Percentiles rank a stretch among this genome's conserved stretches.
Conservation (phyloP, 1,140 invertebrate genomes). For the Drosophila seguyi region DNA sequence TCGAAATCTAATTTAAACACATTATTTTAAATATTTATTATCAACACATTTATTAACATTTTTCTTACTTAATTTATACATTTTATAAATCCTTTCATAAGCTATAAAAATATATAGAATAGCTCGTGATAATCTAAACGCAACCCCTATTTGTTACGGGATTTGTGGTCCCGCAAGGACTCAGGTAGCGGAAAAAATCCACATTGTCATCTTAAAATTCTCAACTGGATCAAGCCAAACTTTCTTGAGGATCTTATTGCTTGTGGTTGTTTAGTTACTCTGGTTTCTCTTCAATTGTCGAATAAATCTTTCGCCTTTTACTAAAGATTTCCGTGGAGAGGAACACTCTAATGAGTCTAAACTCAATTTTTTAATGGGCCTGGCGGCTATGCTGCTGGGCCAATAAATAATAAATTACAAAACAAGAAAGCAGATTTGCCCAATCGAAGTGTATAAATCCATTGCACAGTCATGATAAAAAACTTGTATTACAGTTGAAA, state of each 20-base stretch:
- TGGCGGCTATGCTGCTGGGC: conserved; percentile 9
- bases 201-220: neutral
- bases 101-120: too few species aligned
- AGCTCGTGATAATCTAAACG: neutral
- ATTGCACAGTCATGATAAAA: too few species aligned
- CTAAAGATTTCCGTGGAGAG: conserved; percentile 86
- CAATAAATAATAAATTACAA: neutral
- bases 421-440: neutral
- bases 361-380: conserved; percentile 21
- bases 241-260: neutral
- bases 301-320: conserved; percentile 86
- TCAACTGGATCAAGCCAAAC: neutral
- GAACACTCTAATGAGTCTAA: conserved; percentile 85
- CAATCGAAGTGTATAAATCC: neutral
- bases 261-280: conserved; percentile 28
- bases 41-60: too few species aligned
- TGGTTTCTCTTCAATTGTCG: conserved; percentile 84
- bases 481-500: too few species aligned
- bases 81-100: too few species aligned
- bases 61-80: too few species aligned
- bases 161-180: neutral
- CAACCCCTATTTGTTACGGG: neutral
- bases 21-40: too few species aligned
- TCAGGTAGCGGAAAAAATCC: neutral
- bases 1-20: neutral